These are phyloP conservation scores for Xiphophorus couchianus DNA, from an alignment of 2,113 vertebrate species.

Conservation along the genomic window DNA sequence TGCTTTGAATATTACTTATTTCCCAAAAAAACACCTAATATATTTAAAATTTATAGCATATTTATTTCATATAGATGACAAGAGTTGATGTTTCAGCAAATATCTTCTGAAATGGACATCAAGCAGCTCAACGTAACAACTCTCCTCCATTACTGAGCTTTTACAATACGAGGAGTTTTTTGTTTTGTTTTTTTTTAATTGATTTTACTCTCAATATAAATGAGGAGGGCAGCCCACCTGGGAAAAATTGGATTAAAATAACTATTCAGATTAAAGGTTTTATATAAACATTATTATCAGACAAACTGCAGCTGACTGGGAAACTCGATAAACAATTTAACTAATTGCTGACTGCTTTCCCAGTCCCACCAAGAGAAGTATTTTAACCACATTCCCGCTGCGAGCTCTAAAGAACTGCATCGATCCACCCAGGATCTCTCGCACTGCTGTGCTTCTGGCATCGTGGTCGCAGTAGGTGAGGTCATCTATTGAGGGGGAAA, in stretches of 20 bases:
- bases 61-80: background rate
- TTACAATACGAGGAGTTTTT: background rate
- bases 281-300: slow-evolving; percentile 32
- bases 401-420: slow-evolving; percentile 42
- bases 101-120: background rate
- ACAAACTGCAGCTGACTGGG: slow-evolving; percentile 13
- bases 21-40: too few relatives aligned
- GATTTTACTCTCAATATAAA: slow-evolving; percentile 9
- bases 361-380: slow-evolving; percentile 7
- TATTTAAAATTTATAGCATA: too few relatives aligned
- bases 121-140: background rate
- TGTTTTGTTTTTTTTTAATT: background rate
- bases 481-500: slow-evolving; percentile 63
- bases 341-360: slow-evolving; percentile 20
- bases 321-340: slow-evolving; percentile 38
- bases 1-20: too few relatives aligned
- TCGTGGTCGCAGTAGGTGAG: slow-evolving; percentile 51
- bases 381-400: slow-evolving; percentile 46
- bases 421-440: slow-evolving; percentile 46
- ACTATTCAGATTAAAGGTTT: slow-evolving; percentile 1
- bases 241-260: slow-evolving; percentile 14
- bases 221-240: background rate
- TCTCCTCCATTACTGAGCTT: background rate
- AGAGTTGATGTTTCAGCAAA: too few relatives aligned
- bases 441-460: slow-evolving; percentile 55